Conservation (phyloP, 2,797 vertebrate genomes). For the Paratrypauchen microcephalus region DNA sequence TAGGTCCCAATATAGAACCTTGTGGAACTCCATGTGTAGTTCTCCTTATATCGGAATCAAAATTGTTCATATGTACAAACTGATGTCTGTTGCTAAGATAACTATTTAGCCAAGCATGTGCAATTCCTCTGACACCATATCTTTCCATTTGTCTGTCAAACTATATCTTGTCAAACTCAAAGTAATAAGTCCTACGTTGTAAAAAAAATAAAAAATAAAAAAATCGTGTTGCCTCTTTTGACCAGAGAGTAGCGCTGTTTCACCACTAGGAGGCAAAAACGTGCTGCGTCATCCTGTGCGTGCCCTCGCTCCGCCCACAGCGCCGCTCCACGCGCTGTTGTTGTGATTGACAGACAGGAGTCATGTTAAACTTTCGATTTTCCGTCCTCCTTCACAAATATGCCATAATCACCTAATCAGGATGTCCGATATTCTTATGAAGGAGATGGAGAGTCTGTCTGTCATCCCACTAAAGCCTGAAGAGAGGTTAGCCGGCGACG, state of each 20-base stretch:
- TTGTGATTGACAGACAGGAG: constrained; percentile 58
- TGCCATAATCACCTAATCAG: constrained; percentile 17
- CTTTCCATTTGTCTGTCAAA: too few relatives aligned
- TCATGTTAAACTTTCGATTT: constrained; percentile 64
- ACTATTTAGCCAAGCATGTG: too few relatives aligned
- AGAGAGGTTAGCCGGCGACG: constrained; percentile 24
- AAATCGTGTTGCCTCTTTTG: not conserved
- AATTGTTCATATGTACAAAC: too few relatives aligned
- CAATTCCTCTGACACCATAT: too few relatives aligned
- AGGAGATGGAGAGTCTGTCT: constrained; percentile 69
- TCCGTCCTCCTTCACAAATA: constrained; percentile 6
- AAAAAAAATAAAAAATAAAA: too few relatives aligned
- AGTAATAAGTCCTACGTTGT: too few relatives aligned
- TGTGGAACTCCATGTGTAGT: too few relatives aligned
- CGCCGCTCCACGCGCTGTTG: constrained; percentile 61
- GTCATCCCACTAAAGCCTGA: constrained; percentile 41
- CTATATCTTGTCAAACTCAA: too few relatives aligned
- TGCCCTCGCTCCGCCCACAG: constrained; percentile 25
- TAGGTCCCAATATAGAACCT: too few relatives aligned
- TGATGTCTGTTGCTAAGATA: too few relatives aligned
- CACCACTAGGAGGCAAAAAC: not conserved
- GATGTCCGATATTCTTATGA: constrained; percentile 76
- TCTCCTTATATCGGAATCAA: too few relatives aligned
- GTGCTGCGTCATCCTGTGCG: constrained; percentile 34
- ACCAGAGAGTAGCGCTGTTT: constrained; percentile 49